Evolutionary conservation across 2,797 vertebrate species (phyloP).

Genomic region (Fistularia tabacaria): DNA sequence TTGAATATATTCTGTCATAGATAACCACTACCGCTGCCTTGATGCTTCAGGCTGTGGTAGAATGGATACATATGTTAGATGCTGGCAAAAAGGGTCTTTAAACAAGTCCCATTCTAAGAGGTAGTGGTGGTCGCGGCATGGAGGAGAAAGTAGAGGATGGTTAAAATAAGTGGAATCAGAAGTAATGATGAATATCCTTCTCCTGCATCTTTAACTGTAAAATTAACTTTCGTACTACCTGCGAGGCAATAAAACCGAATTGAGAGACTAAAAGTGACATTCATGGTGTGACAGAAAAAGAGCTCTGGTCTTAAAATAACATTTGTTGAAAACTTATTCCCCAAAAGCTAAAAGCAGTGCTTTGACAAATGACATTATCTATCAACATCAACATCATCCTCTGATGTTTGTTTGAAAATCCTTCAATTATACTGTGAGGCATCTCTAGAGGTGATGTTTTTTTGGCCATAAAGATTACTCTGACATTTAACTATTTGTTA

Average conservation of each 20-base stretch:
- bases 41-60: slow-evolving; percentile 5
- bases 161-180: slow-evolving; percentile 41
- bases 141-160: slow-evolving; percentile 25
- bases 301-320: slow-evolving; percentile 13
- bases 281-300: not conserved
- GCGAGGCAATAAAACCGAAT: slow-evolving; percentile 16
- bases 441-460: slow-evolving; percentile 26
- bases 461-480: slow-evolving; percentile 22
- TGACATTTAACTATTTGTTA: slow-evolving; percentile 52
- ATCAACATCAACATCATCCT: slow-evolving; percentile 32
- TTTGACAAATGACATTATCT: slow-evolving; percentile 28
- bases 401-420: slow-evolving; percentile 4
- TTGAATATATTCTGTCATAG: slow-evolving; percentile 19
- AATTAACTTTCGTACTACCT: slow-evolving; percentile 34
- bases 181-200: slow-evolving; percentile 49
- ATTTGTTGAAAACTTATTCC: slow-evolving; percentile 8
- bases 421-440: slow-evolving; percentile 26
- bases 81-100: slow-evolving; percentile 16
- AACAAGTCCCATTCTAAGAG: too few relatives aligned
- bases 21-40: slow-evolving; percentile 21
- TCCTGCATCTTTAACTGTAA: slow-evolving; percentile 39
- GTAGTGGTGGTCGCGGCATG: too few relatives aligned
- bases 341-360: slow-evolving; percentile 6
- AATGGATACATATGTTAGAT: slow-evolving; percentile 23
- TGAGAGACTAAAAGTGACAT: slow-evolving; percentile 31